Conservation (phyloP, 2,113 vertebrate genomes). For the Elanoides forficatus region DNA sequence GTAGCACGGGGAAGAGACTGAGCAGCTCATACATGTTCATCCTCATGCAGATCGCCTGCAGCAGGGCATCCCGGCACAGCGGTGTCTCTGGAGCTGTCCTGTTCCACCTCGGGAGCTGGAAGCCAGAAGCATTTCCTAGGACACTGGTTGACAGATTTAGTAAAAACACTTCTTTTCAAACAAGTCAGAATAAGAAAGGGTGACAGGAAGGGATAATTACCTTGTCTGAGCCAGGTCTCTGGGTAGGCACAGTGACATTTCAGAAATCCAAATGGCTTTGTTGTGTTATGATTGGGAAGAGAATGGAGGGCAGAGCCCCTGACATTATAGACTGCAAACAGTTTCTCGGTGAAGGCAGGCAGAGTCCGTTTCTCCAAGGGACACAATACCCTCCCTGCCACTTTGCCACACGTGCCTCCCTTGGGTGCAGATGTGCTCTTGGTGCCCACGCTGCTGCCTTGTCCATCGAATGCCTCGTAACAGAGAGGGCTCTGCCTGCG, state of each 20-base stretch:
- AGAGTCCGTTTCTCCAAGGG: rapidly evolving
- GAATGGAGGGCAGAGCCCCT: conserved; percentile 38
- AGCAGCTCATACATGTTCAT: rapidly evolving
- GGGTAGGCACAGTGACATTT: conserved; percentile 41
- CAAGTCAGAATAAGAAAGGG: not conserved
- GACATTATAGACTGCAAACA: not conserved
- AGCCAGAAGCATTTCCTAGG: not conserved
- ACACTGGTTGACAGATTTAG: not conserved
- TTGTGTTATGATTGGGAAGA: conserved; percentile 15
- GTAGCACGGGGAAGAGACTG: not conserved
- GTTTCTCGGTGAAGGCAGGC: not conserved
- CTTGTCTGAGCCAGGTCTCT: not conserved
- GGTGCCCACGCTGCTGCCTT: not conserved
- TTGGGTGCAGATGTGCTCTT: rapidly evolving
- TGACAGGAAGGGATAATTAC: conserved; percentile 25
- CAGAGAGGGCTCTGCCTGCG: not conserved
- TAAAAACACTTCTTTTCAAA: not conserved
- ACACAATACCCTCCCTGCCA: not conserved
- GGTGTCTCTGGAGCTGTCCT: not conserved
- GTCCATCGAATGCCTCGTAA: rapidly evolving
- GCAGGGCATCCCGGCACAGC: not conserved
- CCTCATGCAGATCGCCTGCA: not conserved
- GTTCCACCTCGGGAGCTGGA: not conserved
- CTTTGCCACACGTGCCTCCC: not conserved
- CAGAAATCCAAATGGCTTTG: not conserved